Evolutionary conservation across 1,140 invertebrate genomes (phyloP).

Genomic region (Xylocopa sonorina): DNA sequence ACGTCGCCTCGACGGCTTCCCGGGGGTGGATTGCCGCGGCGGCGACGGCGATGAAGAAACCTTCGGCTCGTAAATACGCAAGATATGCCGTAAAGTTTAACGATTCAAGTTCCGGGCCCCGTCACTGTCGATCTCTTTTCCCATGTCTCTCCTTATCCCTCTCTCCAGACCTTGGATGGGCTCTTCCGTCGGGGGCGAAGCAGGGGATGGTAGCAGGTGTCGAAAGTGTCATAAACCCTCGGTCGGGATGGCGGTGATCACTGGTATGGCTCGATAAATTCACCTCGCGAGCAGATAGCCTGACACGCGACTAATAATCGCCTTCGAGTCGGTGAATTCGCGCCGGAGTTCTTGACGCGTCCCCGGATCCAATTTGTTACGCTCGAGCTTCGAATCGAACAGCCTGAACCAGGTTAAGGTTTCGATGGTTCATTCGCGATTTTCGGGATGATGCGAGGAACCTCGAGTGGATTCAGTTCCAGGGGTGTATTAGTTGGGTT

Average conservation of each 20-base stretch:
- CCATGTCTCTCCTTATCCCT: not conserved
- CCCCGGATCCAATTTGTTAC: constrained; percentile 27
- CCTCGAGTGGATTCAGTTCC: not conserved
- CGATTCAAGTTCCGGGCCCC: constrained; percentile 62
- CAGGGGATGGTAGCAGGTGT: constrained; percentile 60
- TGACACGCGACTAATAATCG: constrained; percentile 42
- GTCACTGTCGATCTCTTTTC: not conserved
- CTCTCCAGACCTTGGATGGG: not conserved
- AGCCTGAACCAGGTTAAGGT: not conserved
- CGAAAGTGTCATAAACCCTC: constrained; percentile 58
- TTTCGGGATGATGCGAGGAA: not conserved
- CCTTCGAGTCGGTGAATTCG: constrained; percentile 52
- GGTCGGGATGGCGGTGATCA: constrained; percentile 38
- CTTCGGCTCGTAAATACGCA: constrained; percentile 63
- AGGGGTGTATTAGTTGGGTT: too few species aligned
- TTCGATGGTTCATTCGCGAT: not conserved
- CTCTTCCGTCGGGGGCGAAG: not conserved
- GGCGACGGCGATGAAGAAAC: constrained; percentile 48
- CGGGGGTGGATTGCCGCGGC: constrained; percentile 18
- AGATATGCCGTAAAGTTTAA: constrained; percentile 69
- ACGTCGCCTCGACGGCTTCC: constrained; percentile 40
- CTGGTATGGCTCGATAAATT: constrained; percentile 55
- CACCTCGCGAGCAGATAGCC: constrained; percentile 20
- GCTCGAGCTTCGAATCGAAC: constrained; percentile 10
- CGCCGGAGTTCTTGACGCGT: constrained; percentile 9